phyloP scores from a whole-genome alignment of 1,140 invertebrate genomes.

The Cydia amplana region DNA sequence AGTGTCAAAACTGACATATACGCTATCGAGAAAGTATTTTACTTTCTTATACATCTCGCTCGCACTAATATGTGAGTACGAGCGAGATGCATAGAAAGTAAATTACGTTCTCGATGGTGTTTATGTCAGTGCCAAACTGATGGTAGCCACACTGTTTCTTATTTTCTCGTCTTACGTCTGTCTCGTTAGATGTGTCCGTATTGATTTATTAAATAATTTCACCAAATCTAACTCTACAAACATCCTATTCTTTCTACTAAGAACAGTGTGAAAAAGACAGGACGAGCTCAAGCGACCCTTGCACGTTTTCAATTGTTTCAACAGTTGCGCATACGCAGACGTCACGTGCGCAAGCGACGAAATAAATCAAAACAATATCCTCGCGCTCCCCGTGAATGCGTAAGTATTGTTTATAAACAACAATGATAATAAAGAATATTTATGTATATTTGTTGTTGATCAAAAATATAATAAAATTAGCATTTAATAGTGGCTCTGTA shows the following conservation, averaged over 20 bases:
- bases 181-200: too few relatives aligned
- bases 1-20: too few relatives aligned
- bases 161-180: too few relatives aligned
- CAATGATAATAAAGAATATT: neutral
- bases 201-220: too few relatives aligned
- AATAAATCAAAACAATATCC: constrained; percentile 10
- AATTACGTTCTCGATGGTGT: too few relatives aligned
- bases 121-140: too few relatives aligned
- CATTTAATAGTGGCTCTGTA: too few relatives aligned
- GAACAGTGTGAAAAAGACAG: neutral
- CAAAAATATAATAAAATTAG: neutral
- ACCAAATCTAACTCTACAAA: neutral
- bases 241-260: neutral
- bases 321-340: neutral
- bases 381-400: neutral
- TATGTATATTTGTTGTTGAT: neutral
- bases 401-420: neutral
- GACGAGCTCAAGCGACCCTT: neutral
- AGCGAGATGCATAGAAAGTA: too few relatives aligned
- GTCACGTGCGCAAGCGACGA: constrained; percentile 7
- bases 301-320: neutral
- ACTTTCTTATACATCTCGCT: too few relatives aligned
- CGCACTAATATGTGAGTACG: too few relatives aligned
- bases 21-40: too few relatives aligned
- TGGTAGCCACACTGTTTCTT: too few relatives aligned